Conservation (phyloP, 2,113 vertebrate genomes). For the Paratilapia polleni region DNA sequence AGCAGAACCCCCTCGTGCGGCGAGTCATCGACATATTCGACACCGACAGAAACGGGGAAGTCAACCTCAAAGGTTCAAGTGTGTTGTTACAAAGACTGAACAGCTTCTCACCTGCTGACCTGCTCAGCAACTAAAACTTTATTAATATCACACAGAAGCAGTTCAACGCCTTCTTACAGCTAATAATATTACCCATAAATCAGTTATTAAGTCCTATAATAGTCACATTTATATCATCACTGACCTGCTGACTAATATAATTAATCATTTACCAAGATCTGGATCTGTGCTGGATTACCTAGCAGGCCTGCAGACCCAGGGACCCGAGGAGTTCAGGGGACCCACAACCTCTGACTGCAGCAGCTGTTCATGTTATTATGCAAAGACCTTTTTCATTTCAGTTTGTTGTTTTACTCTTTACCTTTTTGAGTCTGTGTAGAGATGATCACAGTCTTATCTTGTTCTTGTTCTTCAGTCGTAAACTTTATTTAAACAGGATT, state of each 20-base stretch:
- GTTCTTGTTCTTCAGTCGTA: neutral
- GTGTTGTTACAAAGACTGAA: neutral
- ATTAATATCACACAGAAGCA: neutral
- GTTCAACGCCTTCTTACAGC: neutral
- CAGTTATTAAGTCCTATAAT: neutral
- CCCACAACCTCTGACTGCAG: no score
- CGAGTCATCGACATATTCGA: conserved; percentile 99
- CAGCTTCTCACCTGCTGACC: neutral
- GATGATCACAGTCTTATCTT: neutral
- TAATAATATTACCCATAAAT: neutral
- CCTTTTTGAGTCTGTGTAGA: neutral
- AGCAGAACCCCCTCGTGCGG: conserved; percentile 98
- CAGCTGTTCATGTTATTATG: no score
- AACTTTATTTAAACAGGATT: no score
- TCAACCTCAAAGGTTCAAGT: conserved; percentile 95
- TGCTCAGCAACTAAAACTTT: neutral
- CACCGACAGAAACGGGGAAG: conserved; percentile 97
- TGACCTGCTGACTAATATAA: neutral
- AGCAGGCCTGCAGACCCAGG: neutral
- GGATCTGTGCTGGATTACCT: neutral
- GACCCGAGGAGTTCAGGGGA: accelerated
- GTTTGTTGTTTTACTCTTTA: neutral
- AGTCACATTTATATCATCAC: neutral
- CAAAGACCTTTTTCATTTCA: no score
- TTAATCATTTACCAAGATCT: neutral